These are phyloP conservation scores for Sitobion miscanthi DNA, from an alignment of 1,140 invertebrate species.

Conservation along the genomic window DNA sequence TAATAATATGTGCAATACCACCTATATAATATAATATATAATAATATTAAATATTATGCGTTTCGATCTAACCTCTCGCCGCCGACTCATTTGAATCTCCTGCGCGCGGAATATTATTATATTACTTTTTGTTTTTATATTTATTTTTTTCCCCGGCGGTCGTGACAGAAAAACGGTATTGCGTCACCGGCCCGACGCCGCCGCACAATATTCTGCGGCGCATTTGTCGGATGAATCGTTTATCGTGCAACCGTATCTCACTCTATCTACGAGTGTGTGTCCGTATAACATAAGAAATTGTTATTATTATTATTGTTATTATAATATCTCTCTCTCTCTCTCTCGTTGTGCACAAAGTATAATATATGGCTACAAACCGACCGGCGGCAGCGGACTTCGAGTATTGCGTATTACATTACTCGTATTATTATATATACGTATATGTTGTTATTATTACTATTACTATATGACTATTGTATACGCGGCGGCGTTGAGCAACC, in stretches of 20 bases:
- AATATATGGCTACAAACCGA: background rate
- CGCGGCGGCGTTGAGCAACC: background rate
- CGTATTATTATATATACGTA: background rate
- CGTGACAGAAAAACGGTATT: slow-evolving; percentile 43
- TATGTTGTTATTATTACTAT: background rate
- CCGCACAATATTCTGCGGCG: background rate
- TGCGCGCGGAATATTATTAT: background rate
- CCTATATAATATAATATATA: background rate
- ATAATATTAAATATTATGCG: background rate
- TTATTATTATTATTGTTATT: background rate
- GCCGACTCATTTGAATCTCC: slow-evolving; percentile 8
- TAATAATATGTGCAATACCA: background rate
- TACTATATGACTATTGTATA: background rate
- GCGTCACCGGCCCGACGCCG: background rate
- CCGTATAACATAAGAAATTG: background rate
- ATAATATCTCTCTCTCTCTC: background rate
- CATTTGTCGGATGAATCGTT: slow-evolving; percentile 43
- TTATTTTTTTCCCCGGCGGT: background rate
- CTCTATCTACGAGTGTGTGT: background rate
- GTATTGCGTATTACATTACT: background rate
- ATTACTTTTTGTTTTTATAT: slow-evolving; percentile 21
- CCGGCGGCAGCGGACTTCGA: background rate
- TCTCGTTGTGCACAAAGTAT: background rate
- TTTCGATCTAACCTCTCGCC: background rate
- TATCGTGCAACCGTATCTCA: slow-evolving; percentile 35